Evolutionary conservation across 2,113 vertebrate species (phyloP).

Genomic region (Rhagologus leucostigma): DNA sequence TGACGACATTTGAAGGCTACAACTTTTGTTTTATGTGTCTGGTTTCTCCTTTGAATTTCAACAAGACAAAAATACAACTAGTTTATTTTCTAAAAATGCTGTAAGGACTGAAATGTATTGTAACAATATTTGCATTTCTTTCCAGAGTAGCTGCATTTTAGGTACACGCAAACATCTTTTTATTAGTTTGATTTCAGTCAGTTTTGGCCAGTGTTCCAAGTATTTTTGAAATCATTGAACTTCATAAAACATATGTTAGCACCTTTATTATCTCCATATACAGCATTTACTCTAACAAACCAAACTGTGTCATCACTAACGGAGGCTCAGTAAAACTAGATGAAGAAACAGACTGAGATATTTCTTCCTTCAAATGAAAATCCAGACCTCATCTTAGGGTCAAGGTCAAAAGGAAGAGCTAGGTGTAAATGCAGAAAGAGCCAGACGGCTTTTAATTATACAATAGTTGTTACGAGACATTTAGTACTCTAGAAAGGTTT

Average conservation of each 20-base stretch:
- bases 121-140: background rate
- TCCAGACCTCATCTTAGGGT: conserved; percentile 42
- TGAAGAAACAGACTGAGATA: conserved; percentile 33
- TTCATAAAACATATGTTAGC: background rate
- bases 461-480: conserved; percentile 7
- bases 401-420: conserved; percentile 54
- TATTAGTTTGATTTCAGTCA: background rate
- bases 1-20: background rate
- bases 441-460: conserved; percentile 33
- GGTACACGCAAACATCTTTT: background rate
- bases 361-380: conserved; percentile 60
- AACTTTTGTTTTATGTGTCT: background rate
- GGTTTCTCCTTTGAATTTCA: background rate
- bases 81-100: background rate
- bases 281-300: conserved; percentile 1
- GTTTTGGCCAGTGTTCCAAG: background rate
- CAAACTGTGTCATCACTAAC: conserved; percentile 39
- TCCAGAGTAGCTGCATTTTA: background rate
- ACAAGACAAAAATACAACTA: background rate
- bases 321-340: background rate
- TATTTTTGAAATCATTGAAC: background rate
- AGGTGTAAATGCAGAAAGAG: background rate
- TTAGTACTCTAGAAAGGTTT: conserved; percentile 28
- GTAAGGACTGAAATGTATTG: background rate
- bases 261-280: background rate